These are phyloP conservation scores for Trochalopteron elliotii DNA, from an alignment of 2,113 vertebrate genomes.

Conservation along the genomic window DNA sequence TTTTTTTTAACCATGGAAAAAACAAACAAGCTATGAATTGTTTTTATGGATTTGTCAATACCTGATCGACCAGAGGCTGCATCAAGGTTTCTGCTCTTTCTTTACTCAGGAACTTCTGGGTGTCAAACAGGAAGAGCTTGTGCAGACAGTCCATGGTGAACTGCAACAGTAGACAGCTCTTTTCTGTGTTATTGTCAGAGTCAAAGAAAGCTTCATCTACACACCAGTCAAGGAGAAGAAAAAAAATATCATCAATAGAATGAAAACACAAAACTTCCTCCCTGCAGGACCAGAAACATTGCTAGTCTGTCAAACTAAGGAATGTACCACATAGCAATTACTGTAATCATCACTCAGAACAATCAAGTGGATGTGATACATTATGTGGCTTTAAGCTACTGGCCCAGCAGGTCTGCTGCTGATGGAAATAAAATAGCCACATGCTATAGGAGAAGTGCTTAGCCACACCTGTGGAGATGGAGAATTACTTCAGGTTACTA, in stretches of 20 bases:
- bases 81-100: conserved; percentile 89
- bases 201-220: conserved; percentile 84
- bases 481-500: not conserved
- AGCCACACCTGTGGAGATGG: not conserved
- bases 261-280: not conserved
- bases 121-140: conserved; percentile 94
- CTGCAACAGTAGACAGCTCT: conserved; percentile 81
- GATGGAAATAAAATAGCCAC: not conserved
- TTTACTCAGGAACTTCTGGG: conserved; percentile 88
- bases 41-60: conserved; percentile 42
- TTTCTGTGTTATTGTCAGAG: conserved; percentile 75
- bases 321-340: not conserved
- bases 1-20: not conserved
- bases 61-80: conserved; percentile 91
- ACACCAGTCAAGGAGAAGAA: not conserved
- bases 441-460: not conserved
- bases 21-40: not conserved
- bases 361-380: not conserved
- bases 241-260: not conserved
- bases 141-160: conserved; percentile 84
- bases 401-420: not conserved
- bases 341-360: not conserved
- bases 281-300: not conserved
- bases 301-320: not conserved
- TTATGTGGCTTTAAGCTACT: not conserved